Conservation (phyloP, 2,797 vertebrate species). For the Sebastes steindachneri region DNA sequence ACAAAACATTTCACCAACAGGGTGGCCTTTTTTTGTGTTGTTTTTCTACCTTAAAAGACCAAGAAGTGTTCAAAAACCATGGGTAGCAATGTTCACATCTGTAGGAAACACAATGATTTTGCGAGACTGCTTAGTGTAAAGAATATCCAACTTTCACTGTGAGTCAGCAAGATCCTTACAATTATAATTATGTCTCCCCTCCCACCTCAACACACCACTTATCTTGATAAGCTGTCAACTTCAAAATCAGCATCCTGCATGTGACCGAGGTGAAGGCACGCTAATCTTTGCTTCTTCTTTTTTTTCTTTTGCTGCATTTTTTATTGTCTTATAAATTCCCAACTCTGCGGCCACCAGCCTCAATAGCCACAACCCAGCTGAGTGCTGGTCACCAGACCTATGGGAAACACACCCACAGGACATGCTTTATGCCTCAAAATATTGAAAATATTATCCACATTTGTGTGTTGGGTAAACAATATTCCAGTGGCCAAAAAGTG, state of each 20-base stretch:
- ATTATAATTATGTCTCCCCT: not conserved
- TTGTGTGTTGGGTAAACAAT: conserved; percentile 61
- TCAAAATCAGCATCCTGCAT: conserved; percentile 17
- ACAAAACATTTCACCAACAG: not conserved
- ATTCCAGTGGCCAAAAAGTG: conserved; percentile 51
- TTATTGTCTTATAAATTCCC: conserved; percentile 31
- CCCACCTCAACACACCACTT: not conserved
- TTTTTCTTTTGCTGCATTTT: conserved; percentile 21
- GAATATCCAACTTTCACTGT: not conserved
- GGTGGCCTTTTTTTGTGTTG: not conserved
- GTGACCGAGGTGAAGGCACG: conserved; percentile 5
- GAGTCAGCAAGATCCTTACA: conserved; percentile 31
- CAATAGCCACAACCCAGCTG: conserved; percentile 56
- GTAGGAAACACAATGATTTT: not conserved
- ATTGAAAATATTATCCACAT: conserved; percentile 57
- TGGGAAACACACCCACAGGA: conserved; percentile 63
- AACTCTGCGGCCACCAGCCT: conserved; percentile 33
- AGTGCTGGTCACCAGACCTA: conserved; percentile 61
- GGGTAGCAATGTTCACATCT: not conserved
- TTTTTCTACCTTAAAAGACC: not conserved
- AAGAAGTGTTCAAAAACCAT: not conserved
- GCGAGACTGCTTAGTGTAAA: not conserved
- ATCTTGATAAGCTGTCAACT: conserved; percentile 45
- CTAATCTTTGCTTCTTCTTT: not conserved
- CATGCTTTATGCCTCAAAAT: conserved; percentile 62